Conservation (phyloP, 2,888 invertebrate species). For the Lamellibrachia columna region DNA sequence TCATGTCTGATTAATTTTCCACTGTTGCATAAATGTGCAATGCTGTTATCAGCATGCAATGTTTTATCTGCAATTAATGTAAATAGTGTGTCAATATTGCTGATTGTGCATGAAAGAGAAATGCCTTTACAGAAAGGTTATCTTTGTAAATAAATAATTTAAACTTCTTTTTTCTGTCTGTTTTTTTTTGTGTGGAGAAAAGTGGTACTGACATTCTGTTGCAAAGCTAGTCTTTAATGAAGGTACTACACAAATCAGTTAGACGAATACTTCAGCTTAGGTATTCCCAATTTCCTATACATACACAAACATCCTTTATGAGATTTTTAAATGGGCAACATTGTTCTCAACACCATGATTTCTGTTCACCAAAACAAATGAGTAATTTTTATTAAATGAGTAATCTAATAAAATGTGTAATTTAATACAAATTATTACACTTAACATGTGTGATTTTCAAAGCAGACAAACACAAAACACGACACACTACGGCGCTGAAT, state of each 20-base stretch:
- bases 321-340: too few relatives aligned
- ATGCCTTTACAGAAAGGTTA: neutral
- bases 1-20: conserved; percentile 10
- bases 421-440: neutral
- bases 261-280: neutral
- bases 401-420: neutral
- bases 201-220: neutral
- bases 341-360: too few relatives aligned
- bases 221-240: neutral
- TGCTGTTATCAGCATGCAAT: neutral
- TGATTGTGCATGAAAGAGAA: neutral
- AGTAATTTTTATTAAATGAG: neutral
- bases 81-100: neutral
- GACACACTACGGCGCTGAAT: neutral
- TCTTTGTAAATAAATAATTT: neutral
- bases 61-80: neutral
- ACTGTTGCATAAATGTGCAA: neutral
- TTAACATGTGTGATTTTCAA: too few relatives aligned
- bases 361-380: too few relatives aligned
- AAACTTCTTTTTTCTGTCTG: neutral
- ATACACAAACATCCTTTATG: too few relatives aligned
- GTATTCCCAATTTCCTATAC: too few relatives aligned
- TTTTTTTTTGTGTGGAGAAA: neutral
- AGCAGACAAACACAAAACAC: neutral
- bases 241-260: neutral